Base-by-base conservation (phyloP, 2,797 vertebrate species). In the Australoheros facetus region DNA sequence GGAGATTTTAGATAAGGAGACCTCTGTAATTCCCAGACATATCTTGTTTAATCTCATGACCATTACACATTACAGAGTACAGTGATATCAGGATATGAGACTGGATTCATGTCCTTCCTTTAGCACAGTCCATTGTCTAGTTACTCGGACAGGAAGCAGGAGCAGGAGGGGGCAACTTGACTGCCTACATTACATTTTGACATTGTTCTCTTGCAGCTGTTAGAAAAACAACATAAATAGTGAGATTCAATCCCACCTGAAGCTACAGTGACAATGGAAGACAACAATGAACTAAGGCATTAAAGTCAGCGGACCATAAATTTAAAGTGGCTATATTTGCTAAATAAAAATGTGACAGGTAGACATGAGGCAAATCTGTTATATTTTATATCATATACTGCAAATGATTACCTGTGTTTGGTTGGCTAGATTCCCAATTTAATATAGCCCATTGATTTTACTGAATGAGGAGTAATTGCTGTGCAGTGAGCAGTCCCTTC, bases 31-130 rank as follows among this genome's bases (percentile, higher is more conserved):
- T 90, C 88, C 89, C 88, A 89, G 84, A 88, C 87, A 88, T 87
- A 90, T 93, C 80, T 90, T 86, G 80, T 91, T 91, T 88, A 90
- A 93, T 93, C 91, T 87, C 71, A 73, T 88, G 89, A 87, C 84
- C 87, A 82, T 92, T 89, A 79, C 71, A 87, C 89, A 90, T 87
- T 78, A 85, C 80, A 77, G 87, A 86, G 86, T 57, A 71, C 83
- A 90, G 78, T 83, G 88, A 94, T 93, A 88, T 78, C 84, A 94
- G 94, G 94, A 95, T 93, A 91, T 91, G 93, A 93, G 86, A 71
- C 88, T 87, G 87, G 83, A 92, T 87, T 84, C 82, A 77, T 83
- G 87, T 94, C 91, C 94, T 95, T 94, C 93, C 94, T 93, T 87
- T 89, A 75, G 81, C 82, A 81, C 75, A 66, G 79, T 59, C 93